Base-by-base conservation (phyloP, 2,113 vertebrate genomes). In the Peromyscus maniculatus region DNA sequence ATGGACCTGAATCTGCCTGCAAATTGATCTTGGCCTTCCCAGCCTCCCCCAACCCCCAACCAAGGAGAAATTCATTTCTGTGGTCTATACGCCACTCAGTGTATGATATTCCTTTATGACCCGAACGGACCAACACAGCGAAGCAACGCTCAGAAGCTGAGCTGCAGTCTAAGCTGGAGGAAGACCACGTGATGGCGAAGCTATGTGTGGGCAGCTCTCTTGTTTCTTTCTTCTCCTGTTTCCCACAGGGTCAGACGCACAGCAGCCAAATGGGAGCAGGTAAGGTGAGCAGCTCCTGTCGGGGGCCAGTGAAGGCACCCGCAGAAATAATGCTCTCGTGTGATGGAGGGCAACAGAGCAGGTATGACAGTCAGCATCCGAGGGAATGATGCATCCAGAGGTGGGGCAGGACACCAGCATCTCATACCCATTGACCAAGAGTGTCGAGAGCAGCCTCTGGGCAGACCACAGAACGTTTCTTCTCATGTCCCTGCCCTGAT, bases 391-490 rank as follows among this genome's bases (percentile, higher is more conserved):
- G 19, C 2, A n/a, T 2, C 1, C 33, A 57, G 39, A 62, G 71
- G 12, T 21, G 7, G 17, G 55, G 26, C 9, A 10, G 2, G 5
- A 13, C 55, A 16, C 33, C 0, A 2, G 3, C 5, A 1, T 4
- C 36, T 43, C 16, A 64, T 1, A 0, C 31, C 2, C 28, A 9
- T 17, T 55, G 3, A 36, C n/a, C 21, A 59, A 7, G 7, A 62
- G 31, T 2, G 0, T 11, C 26, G n/a, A 66, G 57, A 10, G 3
- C 74, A 55, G 66, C 22, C 43, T 52, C 79, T n/a, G 62, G 22
- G 1, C 49, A 13, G 62, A 59, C n/a, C 55, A 21, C 71, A 64
- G 26, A 57, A 15, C 31, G 36, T 33, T 62, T 62, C 52, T 62
- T 36, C 21, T 46, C 2, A 2, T n/a, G 49, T 39, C 33, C 11